Base-by-base conservation (phyloP, 2,113 vertebrate species). In the Eonycteris spelaea region DNA sequence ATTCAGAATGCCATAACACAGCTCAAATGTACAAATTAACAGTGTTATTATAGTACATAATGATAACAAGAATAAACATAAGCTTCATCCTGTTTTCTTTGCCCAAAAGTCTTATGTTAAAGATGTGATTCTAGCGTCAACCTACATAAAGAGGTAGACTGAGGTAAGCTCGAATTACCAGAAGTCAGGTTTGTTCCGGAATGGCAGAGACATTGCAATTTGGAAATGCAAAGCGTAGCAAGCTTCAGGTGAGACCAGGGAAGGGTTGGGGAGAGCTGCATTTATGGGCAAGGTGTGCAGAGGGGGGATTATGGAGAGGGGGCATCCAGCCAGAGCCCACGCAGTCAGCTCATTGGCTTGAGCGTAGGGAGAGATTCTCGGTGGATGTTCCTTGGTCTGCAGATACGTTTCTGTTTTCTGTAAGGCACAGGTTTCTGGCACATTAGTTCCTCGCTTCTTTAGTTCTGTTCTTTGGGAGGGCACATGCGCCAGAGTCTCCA, bases 1-100 rank as follows among this genome's bases (percentile, higher is more conserved):
- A 93, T 80, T 96, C 91, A 74, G 71, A 95, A 95, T 84, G 86
- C 84, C 77, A n/a, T 87, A 96, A 91, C n/a, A 16, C 43, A 84
- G 30, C 74, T 97, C 21, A 86, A 89, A 96, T 91, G 74, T 79
- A 75, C 57, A 70, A 88, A 86, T 85, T 18, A 89, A 91, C 40
- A 26, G 18, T 95, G 43, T 83, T 80, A 90, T 95, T 90, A 82
- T 8, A 88, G 61, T 35, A 86, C 40, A 75, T 93, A 73, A 94
- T 59, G 86, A 95, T 74, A 96, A 80, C 77, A 94, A 88, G 85
- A 82, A 84, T 68, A 93, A 86, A 92, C 43, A 82, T 18, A 79
- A 48, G 45, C n/a, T 94, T 77, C 28, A 89, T 90, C 26, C n/a
- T 92, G 8, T 90, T 86, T 89, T 63, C 67, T 95, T 95, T 89